Percentiles rank a stretch among this genome's conserved stretches.
phyloP scores from a whole-genome alignment of 2,797 vertebrate species.

The Cottoperca gobio region DNA sequence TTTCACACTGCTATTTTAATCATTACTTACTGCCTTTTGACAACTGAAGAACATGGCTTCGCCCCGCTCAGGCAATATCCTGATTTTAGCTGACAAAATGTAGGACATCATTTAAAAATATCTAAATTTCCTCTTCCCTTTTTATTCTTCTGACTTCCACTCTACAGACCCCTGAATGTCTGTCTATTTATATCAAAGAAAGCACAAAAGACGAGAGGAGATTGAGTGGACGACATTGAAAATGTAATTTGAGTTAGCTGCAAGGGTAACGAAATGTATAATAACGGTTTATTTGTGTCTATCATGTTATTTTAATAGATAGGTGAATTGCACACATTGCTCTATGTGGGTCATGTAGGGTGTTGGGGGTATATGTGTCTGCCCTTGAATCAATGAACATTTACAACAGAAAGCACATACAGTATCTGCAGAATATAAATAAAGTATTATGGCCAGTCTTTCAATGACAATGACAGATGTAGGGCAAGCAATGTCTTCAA shows the following conservation, averaged over 20 bases:
- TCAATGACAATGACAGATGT: constrained; percentile 89
- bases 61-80: constrained; percentile 99
- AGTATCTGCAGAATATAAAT: constrained; percentile 85
- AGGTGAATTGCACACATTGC: constrained; percentile 73
- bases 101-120: constrained; percentile 99
- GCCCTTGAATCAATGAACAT: constrained; percentile 88
- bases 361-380: constrained; percentile 83
- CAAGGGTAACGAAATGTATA: constrained; percentile 64
- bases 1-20: constrained; percentile 99
- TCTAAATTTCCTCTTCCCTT: constrained; percentile 92
- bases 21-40: constrained; percentile 99
- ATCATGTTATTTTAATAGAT: constrained; percentile 81
- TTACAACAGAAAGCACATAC: constrained; percentile 82
- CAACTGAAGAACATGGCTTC: constrained; percentile 99
- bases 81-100: constrained; percentile 99
- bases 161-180: constrained; percentile 77
- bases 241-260: constrained; percentile 71
- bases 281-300: constrained; percentile 76
- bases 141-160: constrained; percentile 76
- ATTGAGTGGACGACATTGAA: constrained; percentile 75
- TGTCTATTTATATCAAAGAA: constrained; percentile 79
- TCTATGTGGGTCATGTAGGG: constrained; percentile 86
- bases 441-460: constrained; percentile 83
- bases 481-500: constrained; percentile 84
- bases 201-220: constrained; percentile 70